Percentiles rank a stretch among this genome's conserved stretches.
Conservation (phyloP, 2,797 vertebrate genomes). For the Sebastiscus albofasciatus region DNA sequence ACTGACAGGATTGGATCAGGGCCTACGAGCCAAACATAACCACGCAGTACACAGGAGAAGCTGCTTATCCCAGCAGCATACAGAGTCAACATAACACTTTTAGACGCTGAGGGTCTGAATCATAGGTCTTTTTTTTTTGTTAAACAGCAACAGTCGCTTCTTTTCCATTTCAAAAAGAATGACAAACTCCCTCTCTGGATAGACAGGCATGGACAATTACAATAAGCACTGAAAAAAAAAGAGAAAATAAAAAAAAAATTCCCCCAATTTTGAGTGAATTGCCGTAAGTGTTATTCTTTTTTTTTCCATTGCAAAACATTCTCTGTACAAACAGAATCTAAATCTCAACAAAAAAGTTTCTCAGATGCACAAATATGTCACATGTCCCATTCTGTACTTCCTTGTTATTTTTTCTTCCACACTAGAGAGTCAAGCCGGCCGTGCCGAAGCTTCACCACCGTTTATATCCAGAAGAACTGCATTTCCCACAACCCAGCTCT, state of each 20-base stretch:
- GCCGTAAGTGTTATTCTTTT: slow-evolving; percentile 57
- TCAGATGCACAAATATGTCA: slow-evolving; percentile 74
- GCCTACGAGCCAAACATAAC: slow-evolving; percentile 54
- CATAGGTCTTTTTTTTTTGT: slow-evolving; percentile 67
- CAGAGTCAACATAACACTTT: slow-evolving; percentile 59
- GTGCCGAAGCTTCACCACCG: slow-evolving; percentile 27
- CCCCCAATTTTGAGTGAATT: slow-evolving; percentile 54
- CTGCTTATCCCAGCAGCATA: slow-evolving; percentile 58
- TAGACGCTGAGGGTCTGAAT: slow-evolving; percentile 57
- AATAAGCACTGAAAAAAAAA: slow-evolving; percentile 72
- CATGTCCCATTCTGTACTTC: slow-evolving; percentile 51
- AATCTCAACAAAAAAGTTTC: slow-evolving; percentile 68
- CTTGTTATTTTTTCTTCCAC: slow-evolving; percentile 18
- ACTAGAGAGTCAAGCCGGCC: slow-evolving; percentile 23
- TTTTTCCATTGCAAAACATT: slow-evolving; percentile 77
- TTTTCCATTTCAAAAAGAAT: slow-evolving; percentile 64
- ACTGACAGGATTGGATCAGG: slow-evolving; percentile 72
- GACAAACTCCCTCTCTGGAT: slow-evolving; percentile 65
- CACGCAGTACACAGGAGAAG: slow-evolving; percentile 62
- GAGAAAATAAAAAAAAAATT: slow-evolving; percentile 23
- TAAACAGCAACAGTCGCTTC: slow-evolving; percentile 58
- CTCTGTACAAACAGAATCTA: slow-evolving; percentile 78
- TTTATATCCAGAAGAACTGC: slow-evolving; percentile 38
- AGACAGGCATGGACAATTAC: slow-evolving; percentile 77
- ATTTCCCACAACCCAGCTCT: slow-evolving; percentile 36